These are phyloP conservation scores for Lethenteron camtschaticum DNA, from an alignment of 2,113 vertebrate genomes.

Conservation along the genomic window DNA sequence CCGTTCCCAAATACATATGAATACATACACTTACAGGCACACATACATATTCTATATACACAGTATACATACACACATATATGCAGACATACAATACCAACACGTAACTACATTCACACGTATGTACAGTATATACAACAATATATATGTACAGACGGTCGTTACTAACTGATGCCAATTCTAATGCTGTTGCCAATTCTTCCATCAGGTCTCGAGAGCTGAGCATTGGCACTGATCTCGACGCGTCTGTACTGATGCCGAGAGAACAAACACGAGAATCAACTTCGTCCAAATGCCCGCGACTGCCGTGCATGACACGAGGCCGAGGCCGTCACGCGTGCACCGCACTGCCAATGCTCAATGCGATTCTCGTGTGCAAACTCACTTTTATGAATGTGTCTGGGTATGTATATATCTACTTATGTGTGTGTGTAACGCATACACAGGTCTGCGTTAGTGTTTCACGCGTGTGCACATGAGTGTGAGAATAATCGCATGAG, in stretches of 20 bases:
- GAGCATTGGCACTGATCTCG: too few species aligned
- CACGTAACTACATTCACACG: background rate
- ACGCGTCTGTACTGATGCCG: too few species aligned
- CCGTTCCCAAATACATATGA: background rate
- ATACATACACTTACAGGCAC: background rate
- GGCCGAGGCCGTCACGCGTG: too few species aligned
- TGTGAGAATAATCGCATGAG: too few species aligned
- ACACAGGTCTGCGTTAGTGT: background rate
- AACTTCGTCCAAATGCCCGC: too few species aligned
- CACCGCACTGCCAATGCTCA: too few species aligned
- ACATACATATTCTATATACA: constrained; percentile 1
- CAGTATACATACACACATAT: constrained; percentile 2
- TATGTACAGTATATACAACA: constrained; percentile 1
- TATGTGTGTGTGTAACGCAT: background rate
- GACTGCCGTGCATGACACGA: too few species aligned
- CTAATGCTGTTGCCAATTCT: too few species aligned
- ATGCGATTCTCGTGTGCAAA: too few species aligned
- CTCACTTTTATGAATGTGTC: background rate
- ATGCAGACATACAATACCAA: background rate
- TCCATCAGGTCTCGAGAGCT: too few species aligned
- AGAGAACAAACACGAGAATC: too few species aligned
- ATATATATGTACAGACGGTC: background rate
- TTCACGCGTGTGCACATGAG: background rate
- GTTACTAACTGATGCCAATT: too few species aligned
- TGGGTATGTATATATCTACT: background rate